Percentiles rank a stretch among this genome's conserved stretches.
These are phyloP conservation scores for Polypedilum pembai DNA, from an alignment of 1,140 invertebrate genomes.

Conservation along the genomic window DNA sequence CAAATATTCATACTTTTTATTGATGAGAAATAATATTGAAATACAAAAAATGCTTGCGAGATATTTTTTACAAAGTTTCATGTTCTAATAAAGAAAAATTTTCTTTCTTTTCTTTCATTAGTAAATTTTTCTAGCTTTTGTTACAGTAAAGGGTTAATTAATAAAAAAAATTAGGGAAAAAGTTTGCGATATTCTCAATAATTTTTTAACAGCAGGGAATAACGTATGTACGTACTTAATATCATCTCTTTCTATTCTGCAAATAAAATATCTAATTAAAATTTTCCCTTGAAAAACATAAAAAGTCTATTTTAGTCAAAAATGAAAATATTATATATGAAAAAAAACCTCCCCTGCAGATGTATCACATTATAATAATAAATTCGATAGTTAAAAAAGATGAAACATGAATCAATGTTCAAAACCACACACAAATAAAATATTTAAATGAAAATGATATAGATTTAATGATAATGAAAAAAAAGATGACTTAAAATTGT, in stretches of 20 bases:
- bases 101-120: neutral
- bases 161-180: neutral
- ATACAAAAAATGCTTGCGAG: neutral
- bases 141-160: constrained; percentile 13
- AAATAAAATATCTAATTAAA: too few species aligned
- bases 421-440: neutral
- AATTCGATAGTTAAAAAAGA: neutral
- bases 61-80: neutral
- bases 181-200: neutral
- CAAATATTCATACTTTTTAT: neutral
- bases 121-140: neutral
- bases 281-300: neutral
- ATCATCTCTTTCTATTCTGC: neutral
- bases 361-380: neutral
- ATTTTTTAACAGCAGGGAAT: neutral
- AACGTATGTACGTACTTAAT: neutral
- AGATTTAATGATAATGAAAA: constrained; percentile 10
- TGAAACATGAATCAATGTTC: constrained; percentile 25
- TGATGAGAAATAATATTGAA: neutral
- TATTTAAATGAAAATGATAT: constrained; percentile 6
- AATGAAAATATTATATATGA: neutral
- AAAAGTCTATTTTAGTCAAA: neutral
- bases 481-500: constrained; percentile 25
- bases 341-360: constrained; percentile 7
- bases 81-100: neutral